Evolutionary conservation across 92 coral and sea anemone genomes (phyloP).

Genomic region (Porites divaricata): DNA sequence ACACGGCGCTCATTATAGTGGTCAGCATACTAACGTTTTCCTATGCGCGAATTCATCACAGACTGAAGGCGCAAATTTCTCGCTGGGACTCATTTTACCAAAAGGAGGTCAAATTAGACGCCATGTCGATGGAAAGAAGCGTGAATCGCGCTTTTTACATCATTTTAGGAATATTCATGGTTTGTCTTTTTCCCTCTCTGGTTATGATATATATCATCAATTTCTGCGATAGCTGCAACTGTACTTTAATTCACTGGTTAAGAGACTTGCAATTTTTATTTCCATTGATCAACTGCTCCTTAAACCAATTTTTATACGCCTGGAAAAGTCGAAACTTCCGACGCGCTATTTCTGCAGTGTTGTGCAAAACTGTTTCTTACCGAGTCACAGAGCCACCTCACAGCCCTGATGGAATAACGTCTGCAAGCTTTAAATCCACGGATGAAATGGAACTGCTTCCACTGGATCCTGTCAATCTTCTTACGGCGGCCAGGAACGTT

Average conservation of each 20-base stretch:
- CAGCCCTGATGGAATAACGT: neutral
- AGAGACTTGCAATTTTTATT: conserved; percentile 59
- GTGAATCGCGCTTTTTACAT: conserved; percentile 54
- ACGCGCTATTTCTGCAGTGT: conserved; percentile 36
- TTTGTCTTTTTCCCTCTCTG: conserved; percentile 55
- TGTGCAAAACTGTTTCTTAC: conserved; percentile 18
- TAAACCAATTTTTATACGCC: conserved; percentile 68
- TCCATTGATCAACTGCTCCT: conserved; percentile 54
- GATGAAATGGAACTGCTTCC: conserved; percentile 16
- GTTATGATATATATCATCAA: conserved; percentile 59
- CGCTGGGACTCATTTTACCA: conserved; percentile 57
- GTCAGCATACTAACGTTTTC: conserved; percentile 67
- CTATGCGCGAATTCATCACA: conserved; percentile 61
- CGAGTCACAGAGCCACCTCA: neutral
- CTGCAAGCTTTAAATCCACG: conserved; percentile 1
- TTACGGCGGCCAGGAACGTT: neutral
- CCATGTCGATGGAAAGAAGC: conserved; percentile 21
- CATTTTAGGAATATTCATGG: conserved; percentile 52
- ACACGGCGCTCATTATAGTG: conserved; percentile 77
- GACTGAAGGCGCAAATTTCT: conserved; percentile 54
- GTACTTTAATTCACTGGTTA: conserved; percentile 62
- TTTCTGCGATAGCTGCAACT: conserved; percentile 53
- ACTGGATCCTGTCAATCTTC: conserved; percentile 10
- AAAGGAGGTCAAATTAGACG: conserved; percentile 24
- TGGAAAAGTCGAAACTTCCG: conserved; percentile 56